phyloP scores from a whole-genome alignment of 2,797 vertebrate genomes.

The Sebastes cheni region DNA sequence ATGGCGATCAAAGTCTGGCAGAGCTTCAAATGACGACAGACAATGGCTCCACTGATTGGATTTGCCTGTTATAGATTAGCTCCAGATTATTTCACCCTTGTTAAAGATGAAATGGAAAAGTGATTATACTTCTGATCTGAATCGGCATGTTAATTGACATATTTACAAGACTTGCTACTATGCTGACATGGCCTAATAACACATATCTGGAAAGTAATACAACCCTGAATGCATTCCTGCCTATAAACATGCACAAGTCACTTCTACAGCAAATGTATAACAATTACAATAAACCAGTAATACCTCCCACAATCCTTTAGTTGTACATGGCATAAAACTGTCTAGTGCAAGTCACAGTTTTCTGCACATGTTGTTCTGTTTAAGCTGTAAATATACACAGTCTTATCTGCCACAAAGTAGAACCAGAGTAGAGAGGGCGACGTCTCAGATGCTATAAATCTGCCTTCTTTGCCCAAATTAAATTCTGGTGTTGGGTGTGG shows the following conservation, averaged over 20 bases:
- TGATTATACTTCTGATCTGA: slow-evolving; percentile 59
- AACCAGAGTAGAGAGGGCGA: not conserved
- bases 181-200: slow-evolving; percentile 35
- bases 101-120: slow-evolving; percentile 69
- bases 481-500: slow-evolving; percentile 18
- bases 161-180: slow-evolving; percentile 52
- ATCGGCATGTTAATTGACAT: slow-evolving; percentile 61
- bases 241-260: not conserved
- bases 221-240: not conserved
- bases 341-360: not conserved
- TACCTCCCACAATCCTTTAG: not conserved
- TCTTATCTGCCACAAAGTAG: not conserved
- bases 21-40: slow-evolving; percentile 61
- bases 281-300: not conserved
- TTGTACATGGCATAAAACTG: not conserved
- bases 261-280: not conserved
- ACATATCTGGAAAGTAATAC: slow-evolving; percentile 15
- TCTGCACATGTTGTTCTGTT: not conserved
- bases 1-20: slow-evolving; percentile 65
- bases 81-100: slow-evolving; percentile 69
- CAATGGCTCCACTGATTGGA: slow-evolving; percentile 65
- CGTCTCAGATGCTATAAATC: slow-evolving; percentile 1
- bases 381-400: not conserved
- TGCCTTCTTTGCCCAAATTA: slow-evolving; percentile 19
- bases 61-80: slow-evolving; percentile 71